Evolutionary conservation across 2,888 invertebrate species (phyloP).

Genomic region (Papilio elwesi): DNA sequence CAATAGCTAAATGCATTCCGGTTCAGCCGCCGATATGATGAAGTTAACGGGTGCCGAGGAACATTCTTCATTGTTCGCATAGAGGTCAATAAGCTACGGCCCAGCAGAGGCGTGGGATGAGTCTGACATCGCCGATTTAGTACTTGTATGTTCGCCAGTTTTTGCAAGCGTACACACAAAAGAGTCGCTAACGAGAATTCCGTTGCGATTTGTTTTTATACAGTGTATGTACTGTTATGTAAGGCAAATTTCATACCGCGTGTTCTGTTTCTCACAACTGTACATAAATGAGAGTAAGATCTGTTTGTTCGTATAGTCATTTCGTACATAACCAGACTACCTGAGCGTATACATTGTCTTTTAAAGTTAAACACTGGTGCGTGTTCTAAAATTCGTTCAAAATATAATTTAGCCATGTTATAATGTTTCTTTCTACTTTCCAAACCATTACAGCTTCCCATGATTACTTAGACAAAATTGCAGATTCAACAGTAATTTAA

Average conservation of each 20-base stretch:
- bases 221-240: constrained; percentile 49
- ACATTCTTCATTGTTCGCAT: constrained; percentile 53
- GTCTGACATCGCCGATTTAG: constrained; percentile 57
- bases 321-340: constrained; percentile 23
- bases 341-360: constrained; percentile 19
- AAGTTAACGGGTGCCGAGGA: constrained; percentile 33
- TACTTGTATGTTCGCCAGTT: constrained; percentile 53
- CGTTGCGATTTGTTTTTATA: constrained; percentile 54
- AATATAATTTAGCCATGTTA: constrained; percentile 6
- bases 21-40: constrained; percentile 10
- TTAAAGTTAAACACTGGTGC: neutral
- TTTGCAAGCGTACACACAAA: constrained; percentile 52
- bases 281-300: constrained; percentile 35
- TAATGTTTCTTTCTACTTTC: constrained; percentile 36
- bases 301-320: constrained; percentile 20
- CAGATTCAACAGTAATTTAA: constrained; percentile 51
- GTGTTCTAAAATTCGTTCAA: constrained; percentile 11
- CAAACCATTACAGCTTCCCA: constrained; percentile 46
- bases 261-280: constrained; percentile 43
- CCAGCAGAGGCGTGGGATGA: constrained; percentile 69
- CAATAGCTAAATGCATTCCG: constrained; percentile 24
- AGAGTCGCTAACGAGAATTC: constrained; percentile 49
- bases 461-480: constrained; percentile 45
- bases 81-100: constrained; percentile 60
- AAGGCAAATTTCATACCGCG: constrained; percentile 40